Evolutionary conservation across 2,888 invertebrate genomes (phyloP), one percentile per base, ranked within the genome.

Genomic region (Tromatobia lineatoria): DNA sequence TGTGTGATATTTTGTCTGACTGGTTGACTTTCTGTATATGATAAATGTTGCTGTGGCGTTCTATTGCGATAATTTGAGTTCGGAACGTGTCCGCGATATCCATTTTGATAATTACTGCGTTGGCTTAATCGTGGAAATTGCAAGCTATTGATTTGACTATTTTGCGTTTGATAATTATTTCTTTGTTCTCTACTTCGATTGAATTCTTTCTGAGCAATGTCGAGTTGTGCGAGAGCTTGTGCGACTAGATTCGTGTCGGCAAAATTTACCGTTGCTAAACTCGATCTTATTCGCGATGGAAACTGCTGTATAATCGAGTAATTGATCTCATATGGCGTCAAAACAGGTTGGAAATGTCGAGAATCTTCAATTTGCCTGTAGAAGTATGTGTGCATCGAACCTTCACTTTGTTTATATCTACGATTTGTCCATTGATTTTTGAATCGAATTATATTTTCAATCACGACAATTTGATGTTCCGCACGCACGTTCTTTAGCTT

Each of bases 341-440:
- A 52, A 2, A 34, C 50, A 8, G 50, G 75, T 1, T 1, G 20
- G n/a, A 75, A 75, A 42, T 75, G n/a, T 3, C 47, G 57, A 20
- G 83, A 80, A 45, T 83, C 75, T 70, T 34, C 69, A 6, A 80
- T 10, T 45, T 83, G 83, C 29, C 67, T 20, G 6, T 69, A 79
- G 42, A 79, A 83, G 42, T 74, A 83, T 1, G 74, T 20, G 15
- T 80, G 83, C 45, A 83, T 50, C 13, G 71, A 59, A 52, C 81
- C 84, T 13, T 85, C 81, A n/a, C 74, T 77, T 13, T 18, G 52
- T 25, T 66, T 64, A 38, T 79, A 81, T 1, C 75, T 20, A n/a
- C 70, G 67, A 11, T 66, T 15, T 18, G 29, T 45, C 79, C 85
- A 81, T 23, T 66, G 57, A 6, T 73, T 70, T 75, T 81, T 81